These are phyloP conservation scores for Mormyrus hasselquistii DNA, from an alignment of 2,797 vertebrate species.

Conservation along the genomic window DNA sequence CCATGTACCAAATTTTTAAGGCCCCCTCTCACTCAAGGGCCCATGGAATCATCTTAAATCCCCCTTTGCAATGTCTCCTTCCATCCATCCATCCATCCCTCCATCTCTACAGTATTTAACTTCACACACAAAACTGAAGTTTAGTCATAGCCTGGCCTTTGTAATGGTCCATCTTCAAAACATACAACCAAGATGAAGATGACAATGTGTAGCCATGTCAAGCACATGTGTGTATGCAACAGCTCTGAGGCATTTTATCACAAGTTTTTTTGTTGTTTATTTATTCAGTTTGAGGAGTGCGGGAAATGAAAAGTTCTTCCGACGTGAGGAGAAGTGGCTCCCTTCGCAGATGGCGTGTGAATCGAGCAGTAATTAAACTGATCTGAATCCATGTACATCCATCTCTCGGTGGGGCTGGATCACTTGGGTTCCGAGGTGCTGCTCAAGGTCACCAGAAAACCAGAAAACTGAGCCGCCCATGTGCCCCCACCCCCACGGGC, in stretches of 20 bases:
- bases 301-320: conserved; percentile 24
- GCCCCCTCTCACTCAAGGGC: background rate
- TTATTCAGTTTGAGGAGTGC: conserved; percentile 33
- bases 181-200: background rate
- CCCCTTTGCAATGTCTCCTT: background rate
- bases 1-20: background rate
- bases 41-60: background rate
- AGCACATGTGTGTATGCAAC: background rate
- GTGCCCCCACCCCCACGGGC: background rate
- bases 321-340: conserved; percentile 36
- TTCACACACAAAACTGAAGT: background rate
- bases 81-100: background rate
- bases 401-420: conserved; percentile 49
- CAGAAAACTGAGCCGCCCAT: background rate
- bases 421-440: conserved; percentile 39
- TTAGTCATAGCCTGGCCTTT: background rate
- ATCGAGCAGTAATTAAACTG: conserved; percentile 59
- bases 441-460: conserved; percentile 37
- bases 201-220: background rate
- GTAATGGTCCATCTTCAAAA: background rate
- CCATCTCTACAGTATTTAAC: background rate
- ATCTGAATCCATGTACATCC: conserved; percentile 38
- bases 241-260: conserved; percentile 25
- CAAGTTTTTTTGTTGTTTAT: background rate
- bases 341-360: conserved; percentile 57